Evolutionary conservation across 2,888 invertebrate genomes (phyloP).

Genomic region (Meiosimyza platycephala): DNA sequence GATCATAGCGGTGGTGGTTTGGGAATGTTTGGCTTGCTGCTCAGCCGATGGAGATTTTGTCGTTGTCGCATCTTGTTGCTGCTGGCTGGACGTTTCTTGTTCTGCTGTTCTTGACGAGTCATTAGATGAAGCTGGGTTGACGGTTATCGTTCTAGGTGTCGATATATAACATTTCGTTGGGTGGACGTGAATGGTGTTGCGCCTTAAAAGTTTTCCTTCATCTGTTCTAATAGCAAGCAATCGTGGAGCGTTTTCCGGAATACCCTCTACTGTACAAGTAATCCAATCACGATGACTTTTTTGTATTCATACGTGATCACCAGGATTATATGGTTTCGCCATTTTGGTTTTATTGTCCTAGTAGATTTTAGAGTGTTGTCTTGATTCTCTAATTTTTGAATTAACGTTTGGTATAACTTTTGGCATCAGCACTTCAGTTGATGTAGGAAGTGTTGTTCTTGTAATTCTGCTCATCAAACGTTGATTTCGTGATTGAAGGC

Average conservation of each 20-base stretch:
- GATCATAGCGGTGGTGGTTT: constrained; percentile 25
- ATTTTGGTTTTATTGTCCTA: constrained; percentile 35
- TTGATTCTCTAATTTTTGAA: constrained; percentile 38
- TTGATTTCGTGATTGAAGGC: no score
- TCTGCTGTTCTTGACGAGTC: constrained; percentile 10
- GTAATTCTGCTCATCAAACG: constrained; percentile 42
- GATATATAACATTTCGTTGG: constrained; percentile 34
- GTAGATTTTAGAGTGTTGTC: constrained; percentile 38
- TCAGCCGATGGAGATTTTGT: background rate
- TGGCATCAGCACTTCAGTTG: constrained; percentile 33
- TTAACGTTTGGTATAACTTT: constrained; percentile 37
- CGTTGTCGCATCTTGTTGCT: background rate
- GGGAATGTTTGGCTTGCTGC: constrained; percentile 7
- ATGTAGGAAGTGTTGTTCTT: constrained; percentile 34
- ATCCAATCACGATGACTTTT: constrained; percentile 36
- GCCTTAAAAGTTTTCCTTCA: constrained; percentile 37
- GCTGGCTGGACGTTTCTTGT: constrained; percentile 7
- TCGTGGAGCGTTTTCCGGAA: constrained; percentile 26
- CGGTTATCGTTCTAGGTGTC: constrained; percentile 29
- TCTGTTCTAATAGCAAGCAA: constrained; percentile 38
- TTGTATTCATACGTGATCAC: constrained; percentile 39
- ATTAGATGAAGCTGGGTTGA: constrained; percentile 7
- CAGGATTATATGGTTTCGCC: constrained; percentile 32
- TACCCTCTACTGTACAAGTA: no score
- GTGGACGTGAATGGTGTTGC: constrained; percentile 41